Base-by-base conservation (phyloP, 2,888 invertebrate genomes). In the Temnothorax rugatulus region DNA sequence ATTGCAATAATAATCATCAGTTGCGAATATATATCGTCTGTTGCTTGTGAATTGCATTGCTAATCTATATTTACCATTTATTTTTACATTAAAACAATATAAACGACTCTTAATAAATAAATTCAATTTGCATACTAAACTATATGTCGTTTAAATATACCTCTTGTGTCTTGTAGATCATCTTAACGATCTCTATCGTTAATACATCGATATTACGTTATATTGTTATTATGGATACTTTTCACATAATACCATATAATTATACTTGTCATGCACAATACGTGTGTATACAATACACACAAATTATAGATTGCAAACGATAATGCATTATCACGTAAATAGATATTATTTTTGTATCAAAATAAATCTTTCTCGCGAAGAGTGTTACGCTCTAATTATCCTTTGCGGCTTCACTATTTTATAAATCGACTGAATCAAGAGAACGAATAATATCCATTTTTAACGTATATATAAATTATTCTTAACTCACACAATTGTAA, bases 401-500 rank as follows among this genome's bases (percentile, higher is more conserved):
- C 11, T 25, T 57, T 11, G 8, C 13, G 13, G 4, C 7, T 59
- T 74, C n/a, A 74, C 18, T 15, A 15, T 21, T 29, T 44, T n/a
- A 7, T 29, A 21, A 73, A 82, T 52, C 47, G 29, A 76, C 29
- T 84, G 25, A 38, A 86, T 63, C 57, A 82, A 83, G 74, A 86
- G 74, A 84, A 86, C 82, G 64, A 74, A 29, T 69, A 77, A 83
- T 83, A 59, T 71, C 77, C 38, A 52, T 69, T 71, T 79, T 79
- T 76, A 76, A 64, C 59, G 82, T 82, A 86, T 85, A 63, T 83
- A 29, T 84, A 73, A 79, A 52, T n/a, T 77, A 88, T 73, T 50
- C 76, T 86, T 88, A 85, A 87, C 73, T 34, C 84, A 86, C 86
- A 82, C 41, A 57, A 50, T 63, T 66, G 15, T 76, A 57, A 34